Evolutionary conservation across 2,888 invertebrate genomes (phyloP), one percentile per base, ranked within the genome.

Genomic region (Drosophila cracens): DNA sequence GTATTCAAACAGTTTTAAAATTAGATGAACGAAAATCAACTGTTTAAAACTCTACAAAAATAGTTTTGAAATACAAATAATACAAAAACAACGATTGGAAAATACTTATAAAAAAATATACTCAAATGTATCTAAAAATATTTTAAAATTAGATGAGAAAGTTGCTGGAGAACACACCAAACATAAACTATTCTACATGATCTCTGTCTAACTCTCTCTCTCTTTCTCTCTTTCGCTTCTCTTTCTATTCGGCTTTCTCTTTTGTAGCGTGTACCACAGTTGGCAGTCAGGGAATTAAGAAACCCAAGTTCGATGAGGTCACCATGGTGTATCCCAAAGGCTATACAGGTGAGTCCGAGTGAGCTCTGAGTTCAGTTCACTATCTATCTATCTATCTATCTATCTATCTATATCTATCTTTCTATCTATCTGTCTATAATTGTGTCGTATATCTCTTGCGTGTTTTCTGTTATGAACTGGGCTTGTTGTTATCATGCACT

Each of bases 301-400:
- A 97, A 93, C 95, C 96, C 56, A 95, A 95, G 82, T 95, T 96
- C 90, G 95, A 95, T 83, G 95, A 95, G 87, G 94, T 95, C 87
- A 94, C 94, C 74, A 94, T 94, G 93, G 94, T 95, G 86, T 97
- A 97, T 93, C 95, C 96, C 85, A 97, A 97, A 94, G 96, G 96
- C 91, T 97, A 97, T 93, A 94, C 96, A 94, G 96, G 96, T 96
- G 91, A 91, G 92, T 84, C 33, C 2, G 34, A 57, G 67, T 67
- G 34, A 29, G 49, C 16, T n/a, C 27, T 62, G 62, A 36, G 46
- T 34, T 61, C 49, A 49, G 34, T n/a, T 27, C 27, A n/a, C 16
- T 25, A 18, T 18, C 56, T 43, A 27, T 64, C 18, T 38, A 27
- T 48, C 13, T 49, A 29, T 38, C 11, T 33, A 21, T 36, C n/a